phyloP scores from a whole-genome alignment of 2,113 vertebrate genomes.

The Chaetops frenatus region DNA sequence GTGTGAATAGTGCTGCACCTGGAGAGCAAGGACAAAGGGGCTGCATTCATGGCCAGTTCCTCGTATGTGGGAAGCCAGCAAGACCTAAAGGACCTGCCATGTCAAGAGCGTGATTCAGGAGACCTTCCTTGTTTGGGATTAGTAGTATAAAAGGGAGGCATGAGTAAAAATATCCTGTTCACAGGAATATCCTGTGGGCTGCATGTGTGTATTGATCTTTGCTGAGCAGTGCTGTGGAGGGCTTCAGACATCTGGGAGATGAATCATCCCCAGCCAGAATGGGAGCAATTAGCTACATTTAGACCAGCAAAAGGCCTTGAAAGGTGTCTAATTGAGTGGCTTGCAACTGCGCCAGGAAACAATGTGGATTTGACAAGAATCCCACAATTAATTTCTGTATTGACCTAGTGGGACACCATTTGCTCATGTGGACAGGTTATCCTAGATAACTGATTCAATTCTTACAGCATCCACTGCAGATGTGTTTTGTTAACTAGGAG shows the following conservation, averaged over 20 bases:
- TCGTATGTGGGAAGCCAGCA: conserved; percentile 71
- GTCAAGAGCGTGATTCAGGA: conserved; percentile 71
- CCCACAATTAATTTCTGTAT: conserved; percentile 72
- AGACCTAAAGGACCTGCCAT: conserved; percentile 57
- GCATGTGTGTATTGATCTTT: conserved; percentile 49
- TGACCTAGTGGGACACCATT: conserved; percentile 71
- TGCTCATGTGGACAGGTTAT: conserved; percentile 65
- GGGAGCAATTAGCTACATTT: conserved; percentile 78
- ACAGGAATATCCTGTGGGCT: conserved; percentile 52
- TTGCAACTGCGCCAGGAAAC: conserved; percentile 68
- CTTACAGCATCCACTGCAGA: conserved; percentile 22
- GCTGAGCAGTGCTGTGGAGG: conserved; percentile 56
- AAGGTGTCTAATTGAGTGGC: conserved; percentile 80
- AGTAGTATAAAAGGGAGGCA: conserved; percentile 71
- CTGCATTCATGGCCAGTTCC: conserved; percentile 72
- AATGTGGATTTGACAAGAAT: conserved; percentile 72
- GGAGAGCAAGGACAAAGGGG: conserved; percentile 69
- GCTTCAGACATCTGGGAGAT: conserved; percentile 73
- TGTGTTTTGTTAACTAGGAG: conserved; percentile 54
- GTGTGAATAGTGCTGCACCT: conserved; percentile 80
- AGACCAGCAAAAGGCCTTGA: conserved; percentile 67
- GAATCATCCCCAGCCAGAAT: conserved; percentile 71
- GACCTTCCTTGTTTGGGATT: conserved; percentile 71
- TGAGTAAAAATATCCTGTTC: conserved; percentile 73
- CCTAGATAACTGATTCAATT: conserved; percentile 59